These are phyloP conservation scores for Ditula angustiorana DNA, from an alignment of 2,888 invertebrate genomes.

Conservation along the genomic window DNA sequence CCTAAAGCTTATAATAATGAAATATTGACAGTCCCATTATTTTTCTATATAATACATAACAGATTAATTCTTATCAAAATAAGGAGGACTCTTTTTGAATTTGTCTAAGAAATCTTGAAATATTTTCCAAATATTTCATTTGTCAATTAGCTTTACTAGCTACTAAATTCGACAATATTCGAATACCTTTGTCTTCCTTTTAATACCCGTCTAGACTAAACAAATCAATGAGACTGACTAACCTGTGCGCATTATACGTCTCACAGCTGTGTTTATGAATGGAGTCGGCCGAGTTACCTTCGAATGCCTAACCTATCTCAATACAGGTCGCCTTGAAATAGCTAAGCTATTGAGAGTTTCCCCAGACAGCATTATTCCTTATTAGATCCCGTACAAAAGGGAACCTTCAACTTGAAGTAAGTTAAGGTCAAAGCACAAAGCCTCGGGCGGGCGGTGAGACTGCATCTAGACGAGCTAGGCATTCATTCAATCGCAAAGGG, in stretches of 20 bases:
- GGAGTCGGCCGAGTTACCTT: slow-evolving; percentile 64
- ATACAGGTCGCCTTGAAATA: slow-evolving; percentile 74
- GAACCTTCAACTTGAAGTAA: slow-evolving; percentile 83
- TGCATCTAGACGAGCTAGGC: slow-evolving; percentile 74
- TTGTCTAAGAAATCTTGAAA: too few relatives aligned
- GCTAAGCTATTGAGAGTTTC: slow-evolving; percentile 68
- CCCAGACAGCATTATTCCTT: slow-evolving; percentile 68
- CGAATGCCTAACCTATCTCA: slow-evolving; percentile 79
- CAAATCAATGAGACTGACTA: slow-evolving; percentile 40
- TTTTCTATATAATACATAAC: too few relatives aligned
- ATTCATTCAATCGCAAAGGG: slow-evolving; percentile 58
- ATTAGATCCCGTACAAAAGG: slow-evolving; percentile 63
- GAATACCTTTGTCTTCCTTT: background rate
- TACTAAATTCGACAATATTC: background rate
- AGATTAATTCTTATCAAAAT: too few relatives aligned
- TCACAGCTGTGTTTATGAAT: slow-evolving; percentile 75
- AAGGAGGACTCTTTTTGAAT: too few relatives aligned
- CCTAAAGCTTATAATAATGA: too few relatives aligned
- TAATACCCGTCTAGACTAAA: slow-evolving; percentile 26
- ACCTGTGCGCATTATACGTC: slow-evolving; percentile 56
- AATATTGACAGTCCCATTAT: too few relatives aligned
- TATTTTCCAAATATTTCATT: too few relatives aligned
- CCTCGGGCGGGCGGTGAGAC: slow-evolving; percentile 53
- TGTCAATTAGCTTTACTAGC: background rate
- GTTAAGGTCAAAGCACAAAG: slow-evolving; percentile 76